Evolutionary conservation across 2,888 invertebrate genomes (phyloP), one percentile per base, ranked within the genome.

Genomic region (Chrysolina americana): DNA sequence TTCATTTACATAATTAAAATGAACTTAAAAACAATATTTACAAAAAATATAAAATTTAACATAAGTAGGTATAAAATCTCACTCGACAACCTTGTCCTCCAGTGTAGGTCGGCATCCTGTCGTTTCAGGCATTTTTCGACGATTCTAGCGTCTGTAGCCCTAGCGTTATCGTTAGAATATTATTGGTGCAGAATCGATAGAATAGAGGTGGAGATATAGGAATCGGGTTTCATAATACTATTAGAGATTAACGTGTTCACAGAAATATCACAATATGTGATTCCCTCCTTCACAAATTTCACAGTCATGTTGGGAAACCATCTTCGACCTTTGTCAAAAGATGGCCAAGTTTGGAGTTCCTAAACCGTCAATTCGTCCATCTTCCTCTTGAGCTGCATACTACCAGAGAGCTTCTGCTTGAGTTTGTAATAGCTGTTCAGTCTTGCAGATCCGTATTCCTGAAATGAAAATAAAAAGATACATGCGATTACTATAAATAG

Each of bases 361-460:
- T 76, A 78, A n/a, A 76, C 73, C 44, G 76, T 75, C 56, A 71
- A 50, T 69, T 79, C 78, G 41, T 85, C 83, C 71, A 84, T 81
- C 77, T 86, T 87, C 75, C 86, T 81, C 75, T 87, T 86, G 19
- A 83, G 80, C 63, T 84, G 81, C 56, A 81, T 71, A 65, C 81
- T 81, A 59, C 80, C 77, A 13, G 79, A 76, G 9, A 84, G 75
- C 47, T 84, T 83, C 47, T 83, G 82, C 72, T 87, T 87, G 41
- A 84, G 75, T 71, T 83, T 81, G 65, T 85, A 81, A 73, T 87
- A 87, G 28, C 79, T 76, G 56, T 81, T 77, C n/a, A 86, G 77
- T 70, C 87, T 77, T 9, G 83, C 80, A 17, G 79, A 80, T 17
- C 82, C 84, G 65, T 85, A 86, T 79, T 86, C 86, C 86, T 86